phyloP scores from a whole-genome alignment of 2,113 vertebrate genomes.

The Dipodomys ordii region DNA sequence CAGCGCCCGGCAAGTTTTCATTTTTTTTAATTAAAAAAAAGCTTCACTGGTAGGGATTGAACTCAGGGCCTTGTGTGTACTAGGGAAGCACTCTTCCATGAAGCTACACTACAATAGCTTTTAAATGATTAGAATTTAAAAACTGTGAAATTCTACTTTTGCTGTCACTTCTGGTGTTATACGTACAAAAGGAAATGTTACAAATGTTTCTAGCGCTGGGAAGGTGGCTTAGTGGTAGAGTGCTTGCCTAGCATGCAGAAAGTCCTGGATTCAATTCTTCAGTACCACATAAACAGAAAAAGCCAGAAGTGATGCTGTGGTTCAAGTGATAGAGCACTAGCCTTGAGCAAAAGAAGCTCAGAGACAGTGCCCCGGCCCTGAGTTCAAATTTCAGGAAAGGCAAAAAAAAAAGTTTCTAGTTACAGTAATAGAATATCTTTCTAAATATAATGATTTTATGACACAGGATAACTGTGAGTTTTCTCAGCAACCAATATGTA shows the following conservation, averaged over 20 bases:
- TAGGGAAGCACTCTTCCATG: too few relatives aligned
- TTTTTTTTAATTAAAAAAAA: neutral
- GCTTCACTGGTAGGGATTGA: neutral
- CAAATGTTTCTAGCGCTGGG: too few relatives aligned
- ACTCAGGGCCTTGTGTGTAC: neutral
- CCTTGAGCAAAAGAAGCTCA: too few relatives aligned
- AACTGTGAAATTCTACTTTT: slow-evolving; percentile 18
- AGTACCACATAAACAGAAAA: too few relatives aligned
- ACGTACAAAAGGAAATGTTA: slow-evolving; percentile 31
- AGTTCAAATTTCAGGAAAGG: too few relatives aligned
- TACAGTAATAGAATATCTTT: neutral
- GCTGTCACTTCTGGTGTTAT: neutral
- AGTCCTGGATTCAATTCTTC: too few relatives aligned
- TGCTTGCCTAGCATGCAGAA: too few relatives aligned
- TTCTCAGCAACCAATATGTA: slow-evolving; percentile 26
- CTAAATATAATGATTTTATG: slow-evolving; percentile 42
- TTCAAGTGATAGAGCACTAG: too few relatives aligned
- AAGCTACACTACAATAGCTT: neutral
- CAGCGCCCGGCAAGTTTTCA: neutral
- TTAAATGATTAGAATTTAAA: slow-evolving; percentile 40
- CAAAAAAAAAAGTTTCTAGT: too few relatives aligned
- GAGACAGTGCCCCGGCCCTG: too few relatives aligned
- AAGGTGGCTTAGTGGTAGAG: too few relatives aligned
- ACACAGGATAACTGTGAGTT: neutral
- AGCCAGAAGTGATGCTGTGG: too few relatives aligned